Evolutionary conservation across 2,888 invertebrate genomes (phyloP).

Genomic region (Yponomeuta malinellus): DNA sequence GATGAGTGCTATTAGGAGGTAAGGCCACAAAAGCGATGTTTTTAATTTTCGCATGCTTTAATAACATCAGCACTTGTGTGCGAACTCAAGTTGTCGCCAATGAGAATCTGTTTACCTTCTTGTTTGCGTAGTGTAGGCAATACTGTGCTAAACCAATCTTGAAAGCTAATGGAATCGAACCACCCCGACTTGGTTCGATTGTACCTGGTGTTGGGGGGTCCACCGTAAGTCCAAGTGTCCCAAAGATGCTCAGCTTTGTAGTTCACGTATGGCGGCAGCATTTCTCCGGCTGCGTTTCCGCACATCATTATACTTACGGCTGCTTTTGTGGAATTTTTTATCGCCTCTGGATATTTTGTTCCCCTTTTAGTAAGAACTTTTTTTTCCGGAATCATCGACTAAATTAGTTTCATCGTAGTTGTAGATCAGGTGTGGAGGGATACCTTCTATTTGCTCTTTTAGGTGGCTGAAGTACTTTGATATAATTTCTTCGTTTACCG

Average conservation of each 20-base stretch:
- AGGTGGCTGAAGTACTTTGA: background rate
- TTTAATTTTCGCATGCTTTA: too few relatives aligned
- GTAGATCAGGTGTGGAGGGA: too few relatives aligned
- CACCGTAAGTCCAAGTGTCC: constrained; percentile 1
- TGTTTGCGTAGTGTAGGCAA: too few relatives aligned
- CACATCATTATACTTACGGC: constrained; percentile 8
- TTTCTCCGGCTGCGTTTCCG: constrained; percentile 20
- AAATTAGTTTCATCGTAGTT: too few relatives aligned
- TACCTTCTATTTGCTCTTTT: too few relatives aligned
- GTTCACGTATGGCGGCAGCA: constrained; percentile 4
- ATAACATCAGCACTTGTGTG: too few relatives aligned
- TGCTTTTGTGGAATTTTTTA: constrained; percentile 10
- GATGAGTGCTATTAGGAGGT: background rate
- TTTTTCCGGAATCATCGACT: too few relatives aligned
- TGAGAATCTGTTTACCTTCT: too few relatives aligned
- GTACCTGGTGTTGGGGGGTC: constrained; percentile 1
- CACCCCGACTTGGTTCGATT: background rate
- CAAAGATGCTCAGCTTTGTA: constrained; percentile 9
- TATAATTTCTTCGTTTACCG: constrained; percentile 4
- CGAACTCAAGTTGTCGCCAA: too few relatives aligned
- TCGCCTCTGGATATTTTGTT: background rate
- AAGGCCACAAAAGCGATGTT: too few relatives aligned
- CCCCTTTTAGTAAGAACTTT: constrained; percentile 2
- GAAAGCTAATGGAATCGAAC: too few relatives aligned
- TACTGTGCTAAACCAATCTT: too few relatives aligned